Evolutionary conservation across 2,797 vertebrate species (phyloP).

Genomic region (Falco cherrug): DNA sequence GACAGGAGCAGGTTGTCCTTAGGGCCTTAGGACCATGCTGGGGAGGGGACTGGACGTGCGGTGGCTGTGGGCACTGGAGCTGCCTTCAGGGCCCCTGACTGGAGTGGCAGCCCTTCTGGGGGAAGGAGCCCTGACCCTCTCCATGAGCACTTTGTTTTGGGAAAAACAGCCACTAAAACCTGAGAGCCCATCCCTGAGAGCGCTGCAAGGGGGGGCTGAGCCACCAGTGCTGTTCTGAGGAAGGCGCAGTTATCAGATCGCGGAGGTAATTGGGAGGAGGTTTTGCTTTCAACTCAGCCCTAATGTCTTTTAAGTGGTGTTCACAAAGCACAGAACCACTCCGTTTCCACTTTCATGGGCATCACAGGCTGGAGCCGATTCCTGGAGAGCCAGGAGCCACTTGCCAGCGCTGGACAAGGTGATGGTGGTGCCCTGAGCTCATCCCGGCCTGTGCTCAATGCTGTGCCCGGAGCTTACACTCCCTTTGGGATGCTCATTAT

Average conservation of each 20-base stretch:
- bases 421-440: neutral
- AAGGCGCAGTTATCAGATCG: neutral
- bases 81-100: rapidly evolving
- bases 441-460: rapidly evolving
- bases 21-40: rapidly evolving
- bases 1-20: neutral
- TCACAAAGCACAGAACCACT: neutral
- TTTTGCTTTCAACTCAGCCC: neutral
- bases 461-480: neutral
- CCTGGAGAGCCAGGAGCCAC: neutral
- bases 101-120: neutral
- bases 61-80: neutral
- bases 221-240: rapidly evolving
- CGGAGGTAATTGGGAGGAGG: neutral
- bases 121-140: neutral
- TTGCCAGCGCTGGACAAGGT: neutral
- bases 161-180: neutral
- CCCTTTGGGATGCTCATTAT: neutral
- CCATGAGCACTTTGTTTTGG: neutral
- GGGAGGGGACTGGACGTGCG: neutral
- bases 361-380: neutral
- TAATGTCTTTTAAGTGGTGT: slow-evolving; percentile 5
- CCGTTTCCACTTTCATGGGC: neutral
- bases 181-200: neutral
- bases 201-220: neutral